phyloP scores from a whole-genome alignment of 2,888 invertebrate genomes.

The Athrips mouffetella region DNA sequence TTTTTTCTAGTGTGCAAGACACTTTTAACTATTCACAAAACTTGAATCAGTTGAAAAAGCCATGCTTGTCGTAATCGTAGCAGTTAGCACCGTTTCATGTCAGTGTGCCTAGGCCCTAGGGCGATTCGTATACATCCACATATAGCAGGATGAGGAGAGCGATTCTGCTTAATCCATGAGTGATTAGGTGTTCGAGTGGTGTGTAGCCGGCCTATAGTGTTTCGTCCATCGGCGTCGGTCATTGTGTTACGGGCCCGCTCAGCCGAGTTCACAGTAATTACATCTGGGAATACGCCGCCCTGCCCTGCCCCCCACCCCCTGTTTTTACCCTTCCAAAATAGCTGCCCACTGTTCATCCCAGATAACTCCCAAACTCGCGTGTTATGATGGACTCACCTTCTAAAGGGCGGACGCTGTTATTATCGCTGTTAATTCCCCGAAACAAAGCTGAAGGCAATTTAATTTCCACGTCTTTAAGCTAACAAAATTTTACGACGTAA shows the following conservation, averaged over 20 bases:
- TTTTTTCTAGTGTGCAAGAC: no score
- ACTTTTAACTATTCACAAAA: no score
- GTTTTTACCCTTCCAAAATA: slow-evolving; percentile 49
- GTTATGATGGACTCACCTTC: not conserved
- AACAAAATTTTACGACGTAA: not conserved
- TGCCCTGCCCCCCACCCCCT: slow-evolving; percentile 30
- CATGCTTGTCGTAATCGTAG: no score
- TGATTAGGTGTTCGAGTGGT: not conserved
- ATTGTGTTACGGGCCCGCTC: slow-evolving; percentile 65
- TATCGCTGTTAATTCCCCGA: not conserved
- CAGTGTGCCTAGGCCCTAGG: no score
- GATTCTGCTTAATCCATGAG: slow-evolving; percentile 1
- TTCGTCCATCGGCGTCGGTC: slow-evolving; percentile 44
- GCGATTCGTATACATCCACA: not conserved
- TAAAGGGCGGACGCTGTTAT: not conserved
- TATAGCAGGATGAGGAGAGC: not conserved
- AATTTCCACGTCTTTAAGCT: not conserved
- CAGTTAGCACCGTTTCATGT: not conserved
- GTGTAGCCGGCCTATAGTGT: not conserved
- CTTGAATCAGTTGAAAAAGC: no score
- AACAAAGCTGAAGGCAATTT: not conserved
- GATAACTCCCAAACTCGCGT: slow-evolving; percentile 3
- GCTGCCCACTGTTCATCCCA: slow-evolving; percentile 20
- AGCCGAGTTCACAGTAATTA: slow-evolving; percentile 62
- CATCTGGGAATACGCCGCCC: slow-evolving; percentile 66